Conservation (phyloP, 2,113 vertebrate species). For the Hippocampus guttulatus region DNA sequence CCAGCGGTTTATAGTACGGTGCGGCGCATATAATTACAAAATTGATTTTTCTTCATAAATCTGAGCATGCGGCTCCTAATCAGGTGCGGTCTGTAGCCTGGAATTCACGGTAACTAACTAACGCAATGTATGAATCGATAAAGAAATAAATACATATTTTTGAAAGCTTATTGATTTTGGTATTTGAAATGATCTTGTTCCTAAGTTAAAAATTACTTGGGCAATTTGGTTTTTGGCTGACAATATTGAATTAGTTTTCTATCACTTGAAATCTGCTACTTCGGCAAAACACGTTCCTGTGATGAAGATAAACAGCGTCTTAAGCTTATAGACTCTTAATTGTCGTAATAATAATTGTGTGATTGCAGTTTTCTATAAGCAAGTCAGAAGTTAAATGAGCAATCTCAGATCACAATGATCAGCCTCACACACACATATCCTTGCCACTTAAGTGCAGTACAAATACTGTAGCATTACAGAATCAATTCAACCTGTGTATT, state of each 20-base stretch:
- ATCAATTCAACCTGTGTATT: not conserved
- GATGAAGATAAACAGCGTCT: conserved; percentile 51
- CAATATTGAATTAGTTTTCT: conserved; percentile 16
- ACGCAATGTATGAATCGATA: too few relatives aligned
- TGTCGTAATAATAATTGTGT: conserved; percentile 66
- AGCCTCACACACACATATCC: conserved; percentile 9
- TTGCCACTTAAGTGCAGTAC: not conserved
- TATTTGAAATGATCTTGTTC: too few relatives aligned
- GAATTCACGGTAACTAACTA: too few relatives aligned
- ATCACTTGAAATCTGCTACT: conserved; percentile 19
- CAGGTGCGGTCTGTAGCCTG: too few relatives aligned
- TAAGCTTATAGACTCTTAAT: conserved; percentile 16
- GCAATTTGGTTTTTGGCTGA: not conserved
- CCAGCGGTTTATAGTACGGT: too few relatives aligned
- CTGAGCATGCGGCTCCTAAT: too few relatives aligned
- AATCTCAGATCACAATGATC: conserved; percentile 7
- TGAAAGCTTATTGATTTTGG: too few relatives aligned
- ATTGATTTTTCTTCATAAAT: too few relatives aligned
- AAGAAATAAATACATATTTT: too few relatives aligned
- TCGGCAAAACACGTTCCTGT: conserved; percentile 39
- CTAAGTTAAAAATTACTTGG: not conserved
- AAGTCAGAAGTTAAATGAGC: conserved; percentile 38
- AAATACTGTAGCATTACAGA: conserved; percentile 27
- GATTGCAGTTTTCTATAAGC: conserved; percentile 41
- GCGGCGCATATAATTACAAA: too few relatives aligned